Percentiles rank a stretch among this genome's conserved stretches.
These are phyloP conservation scores for Sebastes iracundus DNA, from an alignment of 2,797 vertebrate genomes.

Conservation along the genomic window DNA sequence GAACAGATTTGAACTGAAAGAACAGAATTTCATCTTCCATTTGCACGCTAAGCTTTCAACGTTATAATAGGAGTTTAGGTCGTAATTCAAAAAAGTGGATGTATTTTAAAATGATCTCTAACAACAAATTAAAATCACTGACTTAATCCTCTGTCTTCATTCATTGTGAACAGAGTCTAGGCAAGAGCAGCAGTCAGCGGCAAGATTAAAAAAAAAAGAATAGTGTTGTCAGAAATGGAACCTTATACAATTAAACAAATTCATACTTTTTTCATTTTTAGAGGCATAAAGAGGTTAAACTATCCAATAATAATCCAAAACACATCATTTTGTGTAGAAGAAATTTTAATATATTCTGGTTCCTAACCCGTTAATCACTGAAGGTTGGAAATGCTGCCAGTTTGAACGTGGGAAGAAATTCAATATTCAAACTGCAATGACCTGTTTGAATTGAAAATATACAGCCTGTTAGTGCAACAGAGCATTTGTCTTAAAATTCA, in stretches of 20 bases:
- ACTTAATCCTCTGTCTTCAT: not conserved
- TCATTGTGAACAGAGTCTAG: not conserved
- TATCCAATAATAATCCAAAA: not conserved
- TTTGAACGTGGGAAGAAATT: too few relatives aligned
- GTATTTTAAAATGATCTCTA: not conserved
- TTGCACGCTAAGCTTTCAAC: not conserved
- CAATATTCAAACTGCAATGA: too few relatives aligned
- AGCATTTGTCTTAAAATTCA: not conserved
- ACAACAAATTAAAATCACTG: not conserved
- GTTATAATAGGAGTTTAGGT: not conserved
- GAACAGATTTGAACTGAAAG: not conserved
- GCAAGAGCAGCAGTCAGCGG: not conserved
- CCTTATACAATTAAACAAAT: not conserved
- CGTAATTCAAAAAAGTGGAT: not conserved
- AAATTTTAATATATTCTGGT: too few relatives aligned
- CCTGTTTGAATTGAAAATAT: too few relatives aligned
- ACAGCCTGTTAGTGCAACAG: not conserved
- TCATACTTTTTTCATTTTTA: not conserved
- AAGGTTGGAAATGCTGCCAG: too few relatives aligned
- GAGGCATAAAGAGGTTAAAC: not conserved
- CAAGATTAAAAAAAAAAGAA: not conserved
- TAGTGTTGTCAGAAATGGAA: not conserved
- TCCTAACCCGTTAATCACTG: too few relatives aligned
- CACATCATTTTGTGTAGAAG: too few relatives aligned
- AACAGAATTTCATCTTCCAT: not conserved